phyloP scores from a whole-genome alignment of 2,888 invertebrate genomes.

The Drosophila rubida region DNA sequence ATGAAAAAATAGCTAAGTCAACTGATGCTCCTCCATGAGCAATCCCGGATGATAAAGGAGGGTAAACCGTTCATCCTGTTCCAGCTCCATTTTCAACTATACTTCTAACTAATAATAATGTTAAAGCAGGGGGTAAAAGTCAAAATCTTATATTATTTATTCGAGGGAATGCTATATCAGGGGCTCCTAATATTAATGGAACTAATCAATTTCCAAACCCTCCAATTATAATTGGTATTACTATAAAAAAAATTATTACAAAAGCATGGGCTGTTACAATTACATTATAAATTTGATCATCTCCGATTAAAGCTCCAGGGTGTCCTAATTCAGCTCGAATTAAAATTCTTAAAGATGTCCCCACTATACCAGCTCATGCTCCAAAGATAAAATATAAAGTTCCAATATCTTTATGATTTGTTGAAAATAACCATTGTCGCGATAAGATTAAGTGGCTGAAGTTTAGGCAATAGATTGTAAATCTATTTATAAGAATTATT shows the following conservation, averaged over 20 bases:
- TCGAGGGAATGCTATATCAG: constrained; percentile 93
- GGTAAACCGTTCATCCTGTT: constrained; percentile 92
- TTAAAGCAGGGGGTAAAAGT: constrained; percentile 89
- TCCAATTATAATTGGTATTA: constrained; percentile 91
- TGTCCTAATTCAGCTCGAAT: constrained; percentile 54
- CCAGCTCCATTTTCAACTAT: constrained; percentile 90
- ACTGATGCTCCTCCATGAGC: constrained; percentile 89
- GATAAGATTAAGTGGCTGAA: constrained; percentile 88
- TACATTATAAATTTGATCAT: constrained; percentile 92
- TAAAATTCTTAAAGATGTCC: constrained; percentile 56
- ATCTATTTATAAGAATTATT: constrained; percentile 87
- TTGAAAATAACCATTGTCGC: constrained; percentile 89
- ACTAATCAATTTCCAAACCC: constrained; percentile 94
- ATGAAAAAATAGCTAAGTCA: constrained; percentile 91
- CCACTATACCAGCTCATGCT: constrained; percentile 88
- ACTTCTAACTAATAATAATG: constrained; percentile 88
- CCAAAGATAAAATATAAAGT: constrained; percentile 90
- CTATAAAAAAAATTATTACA: constrained; percentile 93
- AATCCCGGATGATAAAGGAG: constrained; percentile 88
- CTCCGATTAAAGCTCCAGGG: constrained; percentile 88
- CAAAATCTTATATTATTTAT: constrained; percentile 95
- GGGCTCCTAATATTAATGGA: constrained; percentile 90
- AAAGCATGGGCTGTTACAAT: constrained; percentile 93
- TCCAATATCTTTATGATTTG: constrained; percentile 92
- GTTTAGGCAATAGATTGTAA: constrained; percentile 88